These are phyloP conservation scores for Herpetotheres cachinnans DNA, from an alignment of 2,113 vertebrate genomes.

Conservation along the genomic window DNA sequence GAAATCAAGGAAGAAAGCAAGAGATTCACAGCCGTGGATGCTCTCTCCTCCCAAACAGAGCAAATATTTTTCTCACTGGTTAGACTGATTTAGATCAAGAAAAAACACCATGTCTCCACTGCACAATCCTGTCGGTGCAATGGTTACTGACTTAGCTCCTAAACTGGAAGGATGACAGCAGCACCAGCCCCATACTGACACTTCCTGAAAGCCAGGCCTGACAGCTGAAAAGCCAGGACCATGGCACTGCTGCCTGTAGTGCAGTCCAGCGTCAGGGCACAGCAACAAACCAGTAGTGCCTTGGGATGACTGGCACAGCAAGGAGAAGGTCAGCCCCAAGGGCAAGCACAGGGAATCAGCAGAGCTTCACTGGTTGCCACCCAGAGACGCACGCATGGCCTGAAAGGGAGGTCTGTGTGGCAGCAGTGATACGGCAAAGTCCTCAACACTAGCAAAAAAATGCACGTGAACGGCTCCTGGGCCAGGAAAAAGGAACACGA, in stretches of 20 bases:
- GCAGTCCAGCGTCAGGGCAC: neutral
- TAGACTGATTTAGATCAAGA: neutral
- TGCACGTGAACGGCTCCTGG: neutral
- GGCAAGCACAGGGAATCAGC: neutral
- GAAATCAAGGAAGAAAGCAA: neutral
- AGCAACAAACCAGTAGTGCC: neutral
- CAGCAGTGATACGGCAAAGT: rapidly evolving
- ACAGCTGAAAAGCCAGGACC: neutral
- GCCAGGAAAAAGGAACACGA: neutral
- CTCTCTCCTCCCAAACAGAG: neutral
- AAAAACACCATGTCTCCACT: neutral
- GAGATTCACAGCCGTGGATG: neutral
- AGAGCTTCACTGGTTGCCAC: neutral
- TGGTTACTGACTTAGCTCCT: neutral
- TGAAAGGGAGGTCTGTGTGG: neutral
- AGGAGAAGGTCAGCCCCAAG: neutral
- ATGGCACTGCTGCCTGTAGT: neutral
- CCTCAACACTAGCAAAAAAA: neutral
- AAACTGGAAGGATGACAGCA: neutral
- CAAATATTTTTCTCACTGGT: neutral
- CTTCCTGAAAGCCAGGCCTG: neutral
- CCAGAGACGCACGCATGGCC: rapidly evolving
- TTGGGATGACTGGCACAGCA: neutral
- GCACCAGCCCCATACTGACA: neutral
- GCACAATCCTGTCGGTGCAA: neutral